Evolutionary conservation across 2,888 invertebrate species (phyloP), one percentile per base, ranked within the genome.

Genomic region (Melinaea menophilus): DNA sequence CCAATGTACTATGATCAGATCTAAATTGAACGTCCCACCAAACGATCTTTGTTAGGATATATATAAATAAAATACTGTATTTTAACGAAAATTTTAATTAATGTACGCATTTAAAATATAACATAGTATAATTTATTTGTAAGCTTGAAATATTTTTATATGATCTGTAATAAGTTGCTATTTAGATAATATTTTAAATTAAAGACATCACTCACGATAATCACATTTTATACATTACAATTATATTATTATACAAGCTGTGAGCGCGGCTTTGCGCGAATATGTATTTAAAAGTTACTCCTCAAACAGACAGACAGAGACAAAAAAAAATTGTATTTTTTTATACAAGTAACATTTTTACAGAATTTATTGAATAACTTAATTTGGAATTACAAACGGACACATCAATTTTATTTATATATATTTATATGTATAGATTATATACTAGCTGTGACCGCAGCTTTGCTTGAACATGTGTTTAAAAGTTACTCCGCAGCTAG

Each of bases 21-120:
- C 64, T 67, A 73, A 71, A 73, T 70, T 71, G 64, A 68, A 63
- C 64, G 70, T 73, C 75, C 75, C 75, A 75, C 75, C 75, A 71
- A 68, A 67, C 64, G 56, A 56, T 48, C 59, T 55, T 12, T 54
- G 46, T 13, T 58, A 58, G 9, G 33, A 46, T 13, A 55, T 56
- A 51, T 13, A 56, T 54, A 12, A 51, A 51, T 31, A 51, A 31
- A 51, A 51, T 22, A 31, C 11, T 31, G 31, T 31, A 31, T 51
- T 51, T 9, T 31, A 9, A 7, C 7, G 31, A 7, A 51, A 22
- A 9, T 51, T 51, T 31, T 31, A 11, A 22, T n/a, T 61, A 46
- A 56, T 34, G 59, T 62, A 46, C 56, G 62, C 62, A 64, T 64
- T 68, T 68, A 55, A 51, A 61, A 46, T 62, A 51, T 34, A 12